These are phyloP conservation scores for Dendropsophus ebraccatus DNA, from an alignment of 2,113 vertebrate species.

Conservation along the genomic window DNA sequence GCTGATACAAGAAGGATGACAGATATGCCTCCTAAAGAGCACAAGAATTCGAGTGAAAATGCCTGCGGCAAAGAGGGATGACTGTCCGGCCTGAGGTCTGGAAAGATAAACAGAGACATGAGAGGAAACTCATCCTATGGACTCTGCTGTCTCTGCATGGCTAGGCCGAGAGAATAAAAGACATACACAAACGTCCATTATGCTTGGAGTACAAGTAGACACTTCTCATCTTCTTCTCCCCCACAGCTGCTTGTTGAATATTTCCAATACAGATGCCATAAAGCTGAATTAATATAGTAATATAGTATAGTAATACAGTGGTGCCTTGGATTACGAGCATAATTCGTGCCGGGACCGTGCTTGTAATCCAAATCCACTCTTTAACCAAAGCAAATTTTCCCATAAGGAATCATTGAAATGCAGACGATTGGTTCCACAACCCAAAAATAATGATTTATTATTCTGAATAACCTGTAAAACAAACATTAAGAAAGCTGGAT, in stretches of 20 bases:
- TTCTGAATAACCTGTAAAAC: too few relatives aligned
- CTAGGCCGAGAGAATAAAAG: background rate
- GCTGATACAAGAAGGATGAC: constrained; percentile 24
- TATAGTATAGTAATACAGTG: too few relatives aligned
- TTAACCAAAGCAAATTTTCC: too few relatives aligned
- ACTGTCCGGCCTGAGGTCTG: background rate
- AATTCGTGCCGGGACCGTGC: too few relatives aligned
- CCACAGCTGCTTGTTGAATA: background rate
- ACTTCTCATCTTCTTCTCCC: background rate
- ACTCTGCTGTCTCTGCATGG: background rate
- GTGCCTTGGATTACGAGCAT: too few relatives aligned
- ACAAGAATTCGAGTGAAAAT: constrained; percentile 46
- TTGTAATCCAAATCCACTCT: too few relatives aligned
- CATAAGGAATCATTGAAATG: too few relatives aligned
- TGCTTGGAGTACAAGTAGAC: background rate
- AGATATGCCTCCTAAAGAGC: constrained; percentile 32
- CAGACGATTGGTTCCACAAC: too few relatives aligned
- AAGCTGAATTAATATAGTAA: background rate
- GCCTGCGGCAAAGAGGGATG: constrained; percentile 30
- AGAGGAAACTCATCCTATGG: constrained; percentile 22
- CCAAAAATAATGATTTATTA: too few relatives aligned
- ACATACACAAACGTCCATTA: background rate
- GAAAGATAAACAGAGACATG: constrained; percentile 41
- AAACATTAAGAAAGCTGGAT: too few relatives aligned
- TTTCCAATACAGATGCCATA: background rate